These are phyloP conservation scores for Peromyscus nudipes DNA, from an alignment of 2,797 vertebrate species.

Conservation along the genomic window DNA sequence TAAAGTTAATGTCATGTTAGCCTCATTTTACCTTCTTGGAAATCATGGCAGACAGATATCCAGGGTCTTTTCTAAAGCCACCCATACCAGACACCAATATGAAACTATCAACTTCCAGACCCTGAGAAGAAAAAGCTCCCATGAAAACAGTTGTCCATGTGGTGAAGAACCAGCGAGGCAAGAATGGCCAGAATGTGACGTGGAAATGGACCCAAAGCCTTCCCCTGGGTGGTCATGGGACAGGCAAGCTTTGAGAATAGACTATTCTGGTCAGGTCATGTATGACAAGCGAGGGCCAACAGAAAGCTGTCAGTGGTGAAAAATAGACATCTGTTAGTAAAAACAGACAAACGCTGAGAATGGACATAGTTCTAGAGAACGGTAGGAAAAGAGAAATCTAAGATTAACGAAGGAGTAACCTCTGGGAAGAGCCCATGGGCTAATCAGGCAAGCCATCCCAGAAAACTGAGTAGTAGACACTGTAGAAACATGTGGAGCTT, in stretches of 20 bases:
- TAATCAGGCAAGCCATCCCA: not conserved
- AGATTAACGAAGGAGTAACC: not conserved
- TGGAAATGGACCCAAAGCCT: not conserved
- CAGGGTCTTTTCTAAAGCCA: slow-evolving; percentile 27
- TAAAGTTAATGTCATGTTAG: slow-evolving; percentile 33
- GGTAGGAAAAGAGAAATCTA: not conserved
- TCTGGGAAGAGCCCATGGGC: not conserved
- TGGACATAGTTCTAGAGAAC: not conserved
- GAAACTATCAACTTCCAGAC: not conserved
- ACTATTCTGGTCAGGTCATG: not conserved
- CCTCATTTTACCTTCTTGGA: slow-evolving; percentile 53
- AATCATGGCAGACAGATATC: not conserved
- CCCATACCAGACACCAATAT: not conserved
- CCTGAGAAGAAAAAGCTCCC: not conserved
- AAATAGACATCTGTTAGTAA: not conserved
- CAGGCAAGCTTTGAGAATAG: not conserved
- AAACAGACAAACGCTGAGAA: not conserved
- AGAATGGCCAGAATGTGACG: not conserved
- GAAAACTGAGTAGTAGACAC: not conserved
- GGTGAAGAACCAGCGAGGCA: not conserved
- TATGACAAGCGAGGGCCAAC: not conserved
- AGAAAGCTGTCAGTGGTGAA: not conserved
- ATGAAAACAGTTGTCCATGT: not conserved
- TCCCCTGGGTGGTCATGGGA: not conserved
- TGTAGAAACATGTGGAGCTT: not conserved